Conservation (phyloP, 2,113 vertebrate species). For the Geococcyx californianus region DNA sequence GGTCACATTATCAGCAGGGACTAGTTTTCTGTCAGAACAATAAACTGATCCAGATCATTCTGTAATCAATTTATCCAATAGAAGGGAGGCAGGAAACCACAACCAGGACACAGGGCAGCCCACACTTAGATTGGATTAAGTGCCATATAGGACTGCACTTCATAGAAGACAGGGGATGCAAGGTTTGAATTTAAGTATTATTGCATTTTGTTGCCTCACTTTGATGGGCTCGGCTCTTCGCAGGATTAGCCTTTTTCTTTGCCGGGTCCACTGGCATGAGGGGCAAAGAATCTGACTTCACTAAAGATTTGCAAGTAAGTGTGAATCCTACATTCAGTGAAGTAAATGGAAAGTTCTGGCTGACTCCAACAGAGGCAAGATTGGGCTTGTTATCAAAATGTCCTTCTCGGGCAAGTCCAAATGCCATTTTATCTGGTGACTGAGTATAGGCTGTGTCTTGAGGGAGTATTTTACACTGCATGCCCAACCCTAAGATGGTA, state of each 20-base stretch:
- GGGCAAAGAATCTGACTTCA: conserved; percentile 15
- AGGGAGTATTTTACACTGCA: neutral
- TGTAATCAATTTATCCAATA: neutral
- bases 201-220: neutral
- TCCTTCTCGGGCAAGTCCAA: neutral
- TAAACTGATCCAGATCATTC: neutral
- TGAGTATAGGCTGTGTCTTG: neutral
- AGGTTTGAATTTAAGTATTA: neutral
- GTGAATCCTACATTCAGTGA: conserved; percentile 1
- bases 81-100: neutral
- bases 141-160: neutral
- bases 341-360: conserved; percentile 2
- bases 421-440: neutral
- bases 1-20: neutral
- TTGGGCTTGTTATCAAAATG: neutral
- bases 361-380: neutral
- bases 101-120: neutral
- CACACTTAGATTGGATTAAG: neutral
- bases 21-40: neutral
- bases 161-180: neutral
- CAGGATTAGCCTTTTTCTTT: neutral
- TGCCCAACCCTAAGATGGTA: neutral
- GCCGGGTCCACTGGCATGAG: neutral
- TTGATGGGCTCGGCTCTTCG: neutral
- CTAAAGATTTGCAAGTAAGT: neutral